Base-by-base conservation (phyloP, 2,113 vertebrate genomes). In the Ascaphus truei region DNA sequence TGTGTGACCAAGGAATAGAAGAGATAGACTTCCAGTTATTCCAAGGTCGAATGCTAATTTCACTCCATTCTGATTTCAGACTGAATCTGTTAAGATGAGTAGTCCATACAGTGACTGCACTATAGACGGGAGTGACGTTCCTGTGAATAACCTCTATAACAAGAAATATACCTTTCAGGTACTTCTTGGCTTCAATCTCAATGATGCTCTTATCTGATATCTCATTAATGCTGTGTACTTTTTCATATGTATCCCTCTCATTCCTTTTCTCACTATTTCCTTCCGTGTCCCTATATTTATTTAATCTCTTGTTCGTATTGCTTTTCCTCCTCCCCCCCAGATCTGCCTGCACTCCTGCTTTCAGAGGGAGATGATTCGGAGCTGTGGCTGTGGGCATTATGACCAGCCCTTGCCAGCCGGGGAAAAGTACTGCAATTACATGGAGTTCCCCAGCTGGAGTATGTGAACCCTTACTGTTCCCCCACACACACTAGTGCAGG, bases 281-380 rank as follows among this genome's bases (percentile, higher is more conserved):
- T n/a, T n/a, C n/a, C n/a, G n/a, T n/a, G n/a, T n/a, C n/a, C n/a
- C n/a, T n/a, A n/a, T n/a, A n/a, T n/a, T n/a, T n/a, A n/a, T n/a
- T n/a, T n/a, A n/a, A n/a, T n/a, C n/a, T n/a, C n/a, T 16, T 43
- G 13, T 3, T 43, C 18, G 12, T 47, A 22, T 20, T 47, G 18
- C 18, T 22, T 18, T 36, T 63, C 16, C 18, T 58, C 37, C 3
- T 39, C 23, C 16, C 16, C 39, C 61, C 51, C 78, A 93, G 91
- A 89, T 89, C 52, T 93, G 91, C 77, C 83, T 92, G 33, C 86
- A 92, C 73, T 92, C 91, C 1, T 93, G 91, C 64, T 92, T 93
- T 74, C 91, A 93, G 78, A 80, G 61, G 1, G 84, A 86, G 45
- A 92, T 92, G 90, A 84, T 92, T 34, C 77, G 83, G 4, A 83